These are phyloP conservation scores for Xylocampa areola DNA, from an alignment of 2,888 invertebrate genomes.

Conservation along the genomic window DNA sequence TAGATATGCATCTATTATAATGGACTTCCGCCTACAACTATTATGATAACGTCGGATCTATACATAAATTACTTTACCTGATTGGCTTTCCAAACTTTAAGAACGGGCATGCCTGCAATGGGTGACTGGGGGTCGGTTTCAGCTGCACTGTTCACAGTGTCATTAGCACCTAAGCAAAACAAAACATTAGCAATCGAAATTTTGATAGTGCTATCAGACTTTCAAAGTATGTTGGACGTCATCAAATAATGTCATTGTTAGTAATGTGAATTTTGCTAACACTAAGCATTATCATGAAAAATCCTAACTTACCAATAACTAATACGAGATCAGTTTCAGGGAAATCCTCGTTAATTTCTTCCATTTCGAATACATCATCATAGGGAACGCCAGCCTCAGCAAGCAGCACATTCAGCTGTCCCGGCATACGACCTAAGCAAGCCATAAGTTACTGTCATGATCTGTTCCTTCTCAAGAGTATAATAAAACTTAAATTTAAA, in stretches of 20 bases:
- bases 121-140: conserved; percentile 97
- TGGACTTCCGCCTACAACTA: too few relatives aligned
- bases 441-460: conserved; percentile 1
- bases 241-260: too few relatives aligned
- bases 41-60: too few relatives aligned
- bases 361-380: conserved; percentile 97
- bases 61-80: conserved; percentile 84
- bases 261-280: too few relatives aligned
- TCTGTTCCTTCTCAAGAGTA: not conserved
- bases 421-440: conserved; percentile 95
- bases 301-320: conserved; percentile 90
- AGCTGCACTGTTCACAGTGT: conserved; percentile 97
- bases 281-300: too few relatives aligned
- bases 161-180: conserved; percentile 92
- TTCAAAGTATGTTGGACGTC: too few relatives aligned
- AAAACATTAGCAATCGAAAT: conserved; percentile 4
- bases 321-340: conserved; percentile 95
- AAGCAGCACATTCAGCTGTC: conserved; percentile 96
- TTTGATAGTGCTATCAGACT: too few relatives aligned
- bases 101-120: conserved; percentile 97
- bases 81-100: conserved; percentile 96
- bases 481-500: too few relatives aligned
- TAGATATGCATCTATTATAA: too few relatives aligned
- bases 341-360: conserved; percentile 97
- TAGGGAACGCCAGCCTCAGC: conserved; percentile 98